Conservation (phyloP, 1,140 invertebrate genomes). For the Mamestra configurata region DNA sequence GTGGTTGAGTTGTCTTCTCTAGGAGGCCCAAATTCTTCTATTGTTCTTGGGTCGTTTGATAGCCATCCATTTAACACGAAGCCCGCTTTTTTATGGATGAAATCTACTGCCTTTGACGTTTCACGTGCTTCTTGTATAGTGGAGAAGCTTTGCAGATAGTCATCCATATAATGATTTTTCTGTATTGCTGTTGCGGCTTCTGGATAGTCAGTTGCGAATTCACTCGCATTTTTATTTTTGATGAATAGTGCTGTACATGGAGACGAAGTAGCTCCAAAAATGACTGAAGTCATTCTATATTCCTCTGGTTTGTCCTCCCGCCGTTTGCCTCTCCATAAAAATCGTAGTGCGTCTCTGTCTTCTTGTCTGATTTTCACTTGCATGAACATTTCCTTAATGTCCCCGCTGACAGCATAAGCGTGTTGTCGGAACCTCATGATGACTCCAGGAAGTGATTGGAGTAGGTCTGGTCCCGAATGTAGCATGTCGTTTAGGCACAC, state of each 20-base stretch:
- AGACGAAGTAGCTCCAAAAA: neutral
- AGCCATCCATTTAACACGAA: no score
- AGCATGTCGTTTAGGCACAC: no score
- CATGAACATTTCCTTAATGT: neutral
- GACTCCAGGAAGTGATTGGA: no score
- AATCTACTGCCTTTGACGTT: no score
- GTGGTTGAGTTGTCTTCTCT: no score
- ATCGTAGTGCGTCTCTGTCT: neutral
- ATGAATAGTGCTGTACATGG: neutral
- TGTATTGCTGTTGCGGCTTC: neutral
- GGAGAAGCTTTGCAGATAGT: neutral
- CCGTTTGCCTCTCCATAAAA: neutral
- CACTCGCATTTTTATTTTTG: neutral
- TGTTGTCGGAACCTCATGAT: no score
- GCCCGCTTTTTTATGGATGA: no score
- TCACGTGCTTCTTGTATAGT: no score
- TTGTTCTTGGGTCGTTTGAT: no score
- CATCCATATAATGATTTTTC: neutral
- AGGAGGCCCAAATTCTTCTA: no score
- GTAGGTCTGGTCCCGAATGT: no score
- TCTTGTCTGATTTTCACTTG: neutral
- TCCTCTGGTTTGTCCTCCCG: neutral
- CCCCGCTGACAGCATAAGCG: no score
- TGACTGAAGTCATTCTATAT: neutral
- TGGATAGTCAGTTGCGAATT: neutral